phyloP scores from a whole-genome alignment of 1,140 invertebrate genomes.

The Nephila pilipes region DNA sequence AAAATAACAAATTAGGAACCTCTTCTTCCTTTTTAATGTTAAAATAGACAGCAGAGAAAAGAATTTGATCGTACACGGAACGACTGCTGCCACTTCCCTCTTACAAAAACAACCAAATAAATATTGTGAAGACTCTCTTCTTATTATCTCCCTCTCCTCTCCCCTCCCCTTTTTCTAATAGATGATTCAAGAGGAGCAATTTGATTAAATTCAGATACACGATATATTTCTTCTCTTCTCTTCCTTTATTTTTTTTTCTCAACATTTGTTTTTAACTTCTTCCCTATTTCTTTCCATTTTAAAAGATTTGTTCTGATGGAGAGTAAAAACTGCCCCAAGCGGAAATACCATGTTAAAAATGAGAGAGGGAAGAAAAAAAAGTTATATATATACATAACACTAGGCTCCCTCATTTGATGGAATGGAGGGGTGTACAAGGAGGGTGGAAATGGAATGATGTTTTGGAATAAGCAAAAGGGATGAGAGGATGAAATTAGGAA shows the following conservation, averaged over 20 bases:
- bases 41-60: conserved; percentile 23
- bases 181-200: conserved; percentile 59
- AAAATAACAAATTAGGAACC: conserved; percentile 50
- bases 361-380: conserved; percentile 29
- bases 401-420: background rate
- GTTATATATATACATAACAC: background rate
- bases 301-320: conserved; percentile 61
- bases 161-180: conserved; percentile 40
- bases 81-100: conserved; percentile 14
- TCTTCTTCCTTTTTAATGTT: background rate
- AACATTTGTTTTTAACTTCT: background rate
- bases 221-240: conserved; percentile 31
- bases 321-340: conserved; percentile 44
- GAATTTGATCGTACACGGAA: conserved; percentile 61
- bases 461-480: background rate
- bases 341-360: conserved; percentile 59
- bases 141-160: background rate
- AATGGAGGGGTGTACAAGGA: background rate
- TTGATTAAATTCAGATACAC: conserved; percentile 72
- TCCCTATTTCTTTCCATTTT: background rate
- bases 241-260: background rate
- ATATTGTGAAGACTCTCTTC: conserved; percentile 44
- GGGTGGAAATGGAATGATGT: background rate
- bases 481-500: conserved; percentile 14
- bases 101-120: conserved; percentile 60